Evolutionary conservation across 2,888 invertebrate species (phyloP), one percentile per base, ranked within the genome.

Genomic region (Drosophila mulleri): DNA sequence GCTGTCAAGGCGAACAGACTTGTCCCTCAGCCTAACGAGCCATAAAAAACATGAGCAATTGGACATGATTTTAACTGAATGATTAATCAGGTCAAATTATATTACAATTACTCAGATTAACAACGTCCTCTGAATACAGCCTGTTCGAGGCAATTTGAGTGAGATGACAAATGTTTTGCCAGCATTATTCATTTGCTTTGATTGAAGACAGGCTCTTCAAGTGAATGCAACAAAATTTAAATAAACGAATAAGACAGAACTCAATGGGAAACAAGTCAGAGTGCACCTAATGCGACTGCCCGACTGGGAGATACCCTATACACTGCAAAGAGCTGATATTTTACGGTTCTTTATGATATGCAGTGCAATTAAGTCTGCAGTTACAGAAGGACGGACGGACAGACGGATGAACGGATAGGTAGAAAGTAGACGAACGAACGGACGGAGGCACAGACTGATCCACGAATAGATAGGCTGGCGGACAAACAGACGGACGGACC

Each of bases 11-110:
- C 29, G 48, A 48, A 18, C 48, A 12, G 18, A 14, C 18, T 32
- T 18, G 18, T 18, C 18, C 11, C 5, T 14, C 29, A 14, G 5
- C 26, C 14, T 32, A 50, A 50, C 50, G 29, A 50, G 18, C 12
- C 50, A 8, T 50, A 32, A 50, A 32, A 32, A 50, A 50, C 50
- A 12, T 18, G 32, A 29, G n/a, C 48, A 32, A n/a, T 32, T 50
- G 18, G 18, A 32, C 18, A 32, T 50, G 32, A 50, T 18, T 32
- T 50, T 3, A 50, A 32, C 32, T 50, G 50, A 50, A 18, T 50
- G 48, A 50, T 50, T 18, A 50, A 32, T 50, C 32, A 32, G 32
- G 1, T 50, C 32, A 14, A 32, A 32, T 50, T 32, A 50, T 32
- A 32, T 32, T 18, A 32, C 50, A 50, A 50, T 50, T 48, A 29